These are phyloP conservation scores for Dendrocopos noguchii DNA, from an alignment of 2,113 vertebrate species.

Conservation along the genomic window DNA sequence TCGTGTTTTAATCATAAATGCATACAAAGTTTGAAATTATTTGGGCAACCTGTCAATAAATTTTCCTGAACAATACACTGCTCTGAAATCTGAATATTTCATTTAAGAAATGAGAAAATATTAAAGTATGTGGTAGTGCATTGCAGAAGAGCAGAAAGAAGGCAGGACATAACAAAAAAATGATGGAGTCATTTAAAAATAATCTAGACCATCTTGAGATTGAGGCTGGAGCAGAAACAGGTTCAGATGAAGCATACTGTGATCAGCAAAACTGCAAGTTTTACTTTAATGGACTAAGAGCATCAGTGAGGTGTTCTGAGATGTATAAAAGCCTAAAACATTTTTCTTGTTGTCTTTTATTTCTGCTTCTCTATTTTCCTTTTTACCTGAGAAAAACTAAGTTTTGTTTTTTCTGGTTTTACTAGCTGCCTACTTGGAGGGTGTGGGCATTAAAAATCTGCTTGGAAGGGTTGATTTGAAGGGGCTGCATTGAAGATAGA, in stretches of 20 bases:
- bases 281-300: not conserved
- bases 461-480: constrained; percentile 34
- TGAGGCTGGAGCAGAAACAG: not conserved
- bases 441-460: constrained; percentile 18
- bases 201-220: not conserved
- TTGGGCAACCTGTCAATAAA: not conserved
- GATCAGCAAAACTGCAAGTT: not conserved
- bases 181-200: not conserved
- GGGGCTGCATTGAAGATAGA: not conserved
- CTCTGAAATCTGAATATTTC: not conserved
- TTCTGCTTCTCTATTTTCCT: not conserved
- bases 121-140: not conserved
- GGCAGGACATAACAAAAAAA: not conserved
- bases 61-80: not conserved
- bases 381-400: not conserved
- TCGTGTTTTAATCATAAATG: not conserved
- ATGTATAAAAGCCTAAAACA: not conserved
- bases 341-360: not conserved
- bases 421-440: not conserved
- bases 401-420: not conserved
- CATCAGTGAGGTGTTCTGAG: not conserved
- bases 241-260: not conserved
- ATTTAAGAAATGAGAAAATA: not conserved
- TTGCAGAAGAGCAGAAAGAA: not conserved
- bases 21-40: not conserved